Base-by-base conservation (phyloP, 2,888 invertebrate genomes). In the Aethes cnicana region DNA sequence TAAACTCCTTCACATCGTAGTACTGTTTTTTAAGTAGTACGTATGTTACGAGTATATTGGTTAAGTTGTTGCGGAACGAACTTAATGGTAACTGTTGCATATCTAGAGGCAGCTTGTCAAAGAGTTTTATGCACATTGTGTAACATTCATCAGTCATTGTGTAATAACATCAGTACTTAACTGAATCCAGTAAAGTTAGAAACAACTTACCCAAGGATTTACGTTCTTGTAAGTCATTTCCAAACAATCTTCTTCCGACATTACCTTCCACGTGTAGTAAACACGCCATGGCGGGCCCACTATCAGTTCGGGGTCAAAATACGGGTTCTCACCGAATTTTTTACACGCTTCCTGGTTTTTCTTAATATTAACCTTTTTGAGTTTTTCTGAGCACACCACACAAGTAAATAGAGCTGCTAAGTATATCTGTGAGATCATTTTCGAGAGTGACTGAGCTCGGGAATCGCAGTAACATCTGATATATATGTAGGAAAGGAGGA, bases 241-340 rank as follows among this genome's bases (percentile, higher is more conserved):
- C 47, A 85, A 28, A 36, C 86, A 86, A 42, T 69, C 72, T 0
- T 57, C 36, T 0, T 68, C 68, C 54, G 81, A 17, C 1, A 71
- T 68, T 62, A 80, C 63, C 26, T 82, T 79, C 85, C 85, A 87
- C 0, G 78, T 66, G 18, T 80, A 79, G 46, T 81, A 83, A 7
- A 84, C 72, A 26, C 80, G 63, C 86, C 87, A 87, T 0, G 75
- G 64, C 14, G 62, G 68, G 0, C 77, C 80, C 0, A 78, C 37
- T 0, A 85, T 69, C 47, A 75, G 43, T 0, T 85, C 79, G 0
- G 68, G 57, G 11, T 81, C 80, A 41, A 86, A 87, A 42, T 68
- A 78, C 1, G 86, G 79, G 0, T 79, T 59, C 11, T n/a, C n/a
- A n/a, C n/a, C n/a, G n/a, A n/a, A n/a, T n/a, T n/a, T n/a, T n/a